These are phyloP conservation scores for Apeira syringaria DNA, from an alignment of 2,888 invertebrate species.

Conservation along the genomic window DNA sequence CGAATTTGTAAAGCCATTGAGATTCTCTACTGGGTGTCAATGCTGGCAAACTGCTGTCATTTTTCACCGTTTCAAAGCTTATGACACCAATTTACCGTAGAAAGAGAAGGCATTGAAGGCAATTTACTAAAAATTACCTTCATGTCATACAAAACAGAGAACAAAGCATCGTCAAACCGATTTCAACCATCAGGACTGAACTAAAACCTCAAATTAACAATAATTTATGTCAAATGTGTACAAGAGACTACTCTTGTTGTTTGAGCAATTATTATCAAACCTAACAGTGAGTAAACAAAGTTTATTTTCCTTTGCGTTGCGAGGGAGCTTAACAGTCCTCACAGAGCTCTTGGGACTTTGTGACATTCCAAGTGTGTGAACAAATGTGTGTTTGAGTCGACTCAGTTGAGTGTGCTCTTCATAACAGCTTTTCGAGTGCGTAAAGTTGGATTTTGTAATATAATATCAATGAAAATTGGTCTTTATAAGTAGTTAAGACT, in stretches of 20 bases:
- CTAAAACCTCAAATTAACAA: slow-evolving; percentile 22
- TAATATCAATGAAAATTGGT: too few species aligned
- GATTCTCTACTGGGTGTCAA: too few species aligned
- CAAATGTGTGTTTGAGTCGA: slow-evolving; percentile 30
- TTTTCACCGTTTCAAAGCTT: too few species aligned
- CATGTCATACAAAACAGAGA: neutral
- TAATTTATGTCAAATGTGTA: slow-evolving; percentile 15
- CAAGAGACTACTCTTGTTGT: slow-evolving; percentile 4
- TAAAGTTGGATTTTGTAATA: slow-evolving; percentile 13
- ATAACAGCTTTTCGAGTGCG: slow-evolving; percentile 12
- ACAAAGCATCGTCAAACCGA: neutral
- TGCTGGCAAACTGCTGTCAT: too few species aligned
- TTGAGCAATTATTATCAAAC: neutral
- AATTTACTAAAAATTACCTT: neutral
- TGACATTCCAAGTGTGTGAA: slow-evolving; percentile 20
- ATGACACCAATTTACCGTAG: too few species aligned
- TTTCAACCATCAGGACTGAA: slow-evolving; percentile 9
- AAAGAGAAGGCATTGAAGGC: too few species aligned
- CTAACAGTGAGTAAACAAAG: slow-evolving; percentile 6
- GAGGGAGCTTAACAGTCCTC: slow-evolving; percentile 16
- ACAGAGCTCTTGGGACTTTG: slow-evolving; percentile 21
- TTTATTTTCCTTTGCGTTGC: slow-evolving; percentile 12
- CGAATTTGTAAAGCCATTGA: too few species aligned
- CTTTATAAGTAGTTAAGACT: too few species aligned
- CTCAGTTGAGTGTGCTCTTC: slow-evolving; percentile 15